Base-by-base conservation (phyloP, 1,140 invertebrate species). In the Bombus waltoni region DNA sequence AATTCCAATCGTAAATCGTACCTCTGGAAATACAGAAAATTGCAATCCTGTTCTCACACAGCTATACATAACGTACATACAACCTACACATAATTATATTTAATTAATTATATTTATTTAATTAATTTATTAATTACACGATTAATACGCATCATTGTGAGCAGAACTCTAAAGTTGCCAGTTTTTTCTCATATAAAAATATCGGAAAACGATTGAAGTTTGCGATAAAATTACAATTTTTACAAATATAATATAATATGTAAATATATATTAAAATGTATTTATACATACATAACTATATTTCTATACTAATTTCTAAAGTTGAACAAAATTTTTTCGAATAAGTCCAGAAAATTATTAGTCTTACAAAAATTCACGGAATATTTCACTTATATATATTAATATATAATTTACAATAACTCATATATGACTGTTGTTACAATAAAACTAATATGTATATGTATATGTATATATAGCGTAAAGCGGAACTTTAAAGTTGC, bases 231-330 rank as follows among this genome's bases (percentile, higher is more conserved):
- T 84, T 84, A 84, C 83, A 84, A 72, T 79, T 84, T 84, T 72
- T 84, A 84, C 83, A 84, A 79, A 84, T 84, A 59, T 84, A 68
- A 68, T n/a, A 62, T 84, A 79, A 78, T 83, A 70, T 62, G 76
- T 84, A 84, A 72, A 84, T 84, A 83, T 83, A 84, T 81, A 81
- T 84, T 84, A 84, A 72, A 79, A 72, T 79, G 76, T 84, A 84
- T 84, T 84, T 84, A 84, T 84, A 84, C 81, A 83, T 83, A 83
- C 83, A 72, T 84, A 84, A 84, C 53, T 84, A 77, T 42, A 66
- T 65, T 62, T 62, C 74, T 79, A 79, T 79, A 72, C 53, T 79
- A 62, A 42, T 42, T 68, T 62, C 9, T 79, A 72, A 77, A 32
- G 6, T 79, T 38, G 28, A 84, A 84, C n/a, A 78, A 40, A 78